Evolutionary conservation across 2,797 vertebrate species (phyloP), one percentile per base, ranked within the genome.

Genomic region (Sibirionetta formosa): DNA sequence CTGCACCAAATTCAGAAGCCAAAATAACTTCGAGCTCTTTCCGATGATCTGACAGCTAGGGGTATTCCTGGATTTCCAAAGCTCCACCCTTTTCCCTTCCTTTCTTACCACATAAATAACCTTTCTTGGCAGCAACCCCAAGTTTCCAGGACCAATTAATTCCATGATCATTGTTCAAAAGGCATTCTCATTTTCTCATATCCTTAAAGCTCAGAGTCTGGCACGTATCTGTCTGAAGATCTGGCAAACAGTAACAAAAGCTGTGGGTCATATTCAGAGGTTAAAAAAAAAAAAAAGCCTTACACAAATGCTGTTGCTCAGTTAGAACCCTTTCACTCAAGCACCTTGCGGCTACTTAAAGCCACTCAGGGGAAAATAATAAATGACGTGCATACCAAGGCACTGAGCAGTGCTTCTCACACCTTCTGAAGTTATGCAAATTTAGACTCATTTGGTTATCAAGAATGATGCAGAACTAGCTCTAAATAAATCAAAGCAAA

Each of bases 21-120:
- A 83, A 68, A 83, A 48, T 9, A 63, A 73, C 42, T 81, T 83
- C 17, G 38, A 88, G 58, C 40, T 71, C 87, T n/a, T 80, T 88
- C 69, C 68, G 85, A 48, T 46, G 2, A 50, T 85, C 56, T 1
- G 0, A 63, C 38, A 87, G 68, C 44, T 42, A 64, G 71, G 68
- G 77, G 78, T 56, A 93, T 94, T 94, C 90, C 90, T 84, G 69
- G 50, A 90, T 88, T 93, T 88, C 85, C 86, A 92, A 77, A 73
- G 38, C 61, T 76, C 90, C 53, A 38, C 90, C 81, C 69, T 85
- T 89, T 82, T 53, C 94, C 76, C 77, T 94, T 88, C 76, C 82
- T 76, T 90, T 82, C 90, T 70, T 94, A 70, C 31, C 66, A 90
- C 81, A 97, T 64, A 90, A 96, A 97, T 88, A 88, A 68, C 51